Conservation (phyloP, 1,140 invertebrate species). For the Achroia grisella region DNA sequence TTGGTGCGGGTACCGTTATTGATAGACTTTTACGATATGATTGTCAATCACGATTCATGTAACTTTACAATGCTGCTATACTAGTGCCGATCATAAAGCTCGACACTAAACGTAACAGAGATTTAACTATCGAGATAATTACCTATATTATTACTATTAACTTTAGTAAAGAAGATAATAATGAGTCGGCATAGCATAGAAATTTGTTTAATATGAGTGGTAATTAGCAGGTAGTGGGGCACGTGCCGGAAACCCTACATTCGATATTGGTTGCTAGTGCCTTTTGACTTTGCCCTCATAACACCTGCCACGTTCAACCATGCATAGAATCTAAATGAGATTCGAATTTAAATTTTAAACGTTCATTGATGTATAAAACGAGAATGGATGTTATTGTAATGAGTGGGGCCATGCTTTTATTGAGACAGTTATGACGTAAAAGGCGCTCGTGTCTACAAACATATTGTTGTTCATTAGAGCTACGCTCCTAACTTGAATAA, state of each 20-base stretch:
- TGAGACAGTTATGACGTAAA: not conserved
- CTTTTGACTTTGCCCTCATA: conserved; percentile 8
- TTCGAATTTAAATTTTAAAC: conserved; percentile 7
- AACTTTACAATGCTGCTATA: not conserved
- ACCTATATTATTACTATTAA: too few species aligned
- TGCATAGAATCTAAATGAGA: conserved; percentile 26
- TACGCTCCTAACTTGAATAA: conserved; percentile 1
- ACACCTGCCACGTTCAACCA: conserved; percentile 24
- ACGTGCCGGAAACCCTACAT: conserved; percentile 36
- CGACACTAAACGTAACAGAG: too few species aligned
- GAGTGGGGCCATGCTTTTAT: not conserved
- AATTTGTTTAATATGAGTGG: too few species aligned
- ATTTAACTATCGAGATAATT: too few species aligned
- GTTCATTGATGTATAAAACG: not conserved
- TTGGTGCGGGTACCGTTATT: conserved; percentile 58
- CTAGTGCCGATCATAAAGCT: too few species aligned
- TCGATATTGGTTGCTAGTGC: conserved; percentile 26
- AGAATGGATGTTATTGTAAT: not conserved
- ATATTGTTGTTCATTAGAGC: conserved; percentile 8
- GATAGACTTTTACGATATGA: conserved; percentile 21
- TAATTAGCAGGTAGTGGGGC: conserved; percentile 41
- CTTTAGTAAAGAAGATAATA: too few species aligned
- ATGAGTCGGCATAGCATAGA: too few species aligned
- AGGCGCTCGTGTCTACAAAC: not conserved
- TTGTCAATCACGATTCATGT: conserved; percentile 19